A percentile compares a stretch with the other conserved stretches of the same genome.
Conservation (phyloP, 1,140 invertebrate species). For the Danaus plexippus region DNA sequence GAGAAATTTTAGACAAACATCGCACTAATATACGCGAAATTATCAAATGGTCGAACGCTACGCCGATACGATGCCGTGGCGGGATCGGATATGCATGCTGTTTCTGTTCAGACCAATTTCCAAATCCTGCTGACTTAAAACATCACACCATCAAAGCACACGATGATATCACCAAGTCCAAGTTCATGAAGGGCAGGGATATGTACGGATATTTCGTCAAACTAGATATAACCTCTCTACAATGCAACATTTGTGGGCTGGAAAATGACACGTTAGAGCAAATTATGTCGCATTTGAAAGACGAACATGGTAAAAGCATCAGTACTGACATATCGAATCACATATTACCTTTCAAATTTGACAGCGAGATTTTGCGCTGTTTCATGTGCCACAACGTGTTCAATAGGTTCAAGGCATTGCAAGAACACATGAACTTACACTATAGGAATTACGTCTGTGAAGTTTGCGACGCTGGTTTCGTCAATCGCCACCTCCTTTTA, state of each 20-base stretch:
- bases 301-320: conserved; percentile 30
- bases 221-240: conserved; percentile 35
- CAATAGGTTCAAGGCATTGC: conserved; percentile 36
- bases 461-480: conserved; percentile 39
- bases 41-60: conserved; percentile 46
- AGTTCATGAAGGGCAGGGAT: conserved; percentile 33
- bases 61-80: conserved; percentile 38
- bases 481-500: conserved; percentile 25
- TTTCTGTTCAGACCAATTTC: conserved; percentile 38
- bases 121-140: conserved; percentile 40
- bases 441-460: conserved; percentile 45
- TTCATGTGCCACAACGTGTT: conserved; percentile 36
- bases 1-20: conserved; percentile 39
- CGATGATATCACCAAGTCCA: conserved; percentile 25
- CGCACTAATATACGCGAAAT: conserved; percentile 41
- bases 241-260: conserved; percentile 30
- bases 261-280: conserved; percentile 22
- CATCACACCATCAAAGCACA: conserved; percentile 35
- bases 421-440: conserved; percentile 45
- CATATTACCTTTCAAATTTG: conserved; percentile 45
- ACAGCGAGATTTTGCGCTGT: conserved; percentile 28
- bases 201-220: conserved; percentile 38
- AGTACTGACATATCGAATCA: conserved; percentile 35
- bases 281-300: conserved; percentile 33
- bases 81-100: conserved; percentile 41